Evolutionary conservation across 1,140 invertebrate genomes (phyloP).

Genomic region (Listronotus oregonensis): DNA sequence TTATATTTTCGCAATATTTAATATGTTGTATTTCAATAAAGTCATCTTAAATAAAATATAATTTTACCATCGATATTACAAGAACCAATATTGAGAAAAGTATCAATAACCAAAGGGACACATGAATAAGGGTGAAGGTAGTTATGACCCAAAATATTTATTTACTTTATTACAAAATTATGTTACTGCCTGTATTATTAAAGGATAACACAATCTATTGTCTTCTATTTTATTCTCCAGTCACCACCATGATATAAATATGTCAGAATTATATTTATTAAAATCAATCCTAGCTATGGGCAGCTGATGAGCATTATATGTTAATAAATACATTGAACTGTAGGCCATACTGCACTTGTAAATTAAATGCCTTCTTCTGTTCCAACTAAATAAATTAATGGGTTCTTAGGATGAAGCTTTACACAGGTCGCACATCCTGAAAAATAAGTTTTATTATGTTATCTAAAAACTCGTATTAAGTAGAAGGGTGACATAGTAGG

Average conservation of each 20-base stretch:
- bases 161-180: no score
- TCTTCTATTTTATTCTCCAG: constrained; percentile 92
- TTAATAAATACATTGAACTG: constrained; percentile 79
- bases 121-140: no score
- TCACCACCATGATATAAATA: constrained; percentile 92
- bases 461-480: no score
- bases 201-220: constrained; percentile 67
- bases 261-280: constrained; percentile 83
- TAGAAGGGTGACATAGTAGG: no score
- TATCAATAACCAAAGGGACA: no score
- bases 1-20: no score
- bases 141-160: no score
- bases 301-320: constrained; percentile 85
- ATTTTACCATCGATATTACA: no score
- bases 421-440: constrained; percentile 76
- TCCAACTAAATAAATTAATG: constrained; percentile 83
- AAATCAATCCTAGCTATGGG: constrained; percentile 86
- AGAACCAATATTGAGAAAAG: no score
- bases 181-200: constrained; percentile 21
- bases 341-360: constrained; percentile 90
- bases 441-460: background rate
- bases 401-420: constrained; percentile 81
- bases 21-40: no score
- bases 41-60: no score
- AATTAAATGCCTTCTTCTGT: constrained; percentile 90